Conservation (phyloP, 2,888 invertebrate species). For the Erpobdella octoculata region DNA sequence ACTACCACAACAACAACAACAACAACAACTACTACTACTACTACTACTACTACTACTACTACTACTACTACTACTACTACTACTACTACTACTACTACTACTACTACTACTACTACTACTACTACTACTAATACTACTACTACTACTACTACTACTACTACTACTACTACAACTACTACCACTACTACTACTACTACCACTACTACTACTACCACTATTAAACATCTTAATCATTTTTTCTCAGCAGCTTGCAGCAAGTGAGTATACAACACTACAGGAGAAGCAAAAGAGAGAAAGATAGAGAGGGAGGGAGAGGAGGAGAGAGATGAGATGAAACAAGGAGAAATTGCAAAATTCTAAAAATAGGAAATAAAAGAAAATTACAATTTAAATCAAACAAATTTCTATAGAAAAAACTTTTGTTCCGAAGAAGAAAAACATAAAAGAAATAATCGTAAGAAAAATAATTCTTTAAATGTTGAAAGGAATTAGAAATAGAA, state of each 20-base stretch:
- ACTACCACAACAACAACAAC: too few relatives aligned
- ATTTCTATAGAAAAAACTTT: too few relatives aligned
- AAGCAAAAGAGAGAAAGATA: neutral
- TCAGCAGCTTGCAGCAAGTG: too few relatives aligned
- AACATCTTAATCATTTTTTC: neutral
- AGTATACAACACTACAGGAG: neutral
- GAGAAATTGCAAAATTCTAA: neutral
- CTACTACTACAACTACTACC: neutral
- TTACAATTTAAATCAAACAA: neutral
- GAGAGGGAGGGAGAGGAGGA: neutral
- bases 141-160: too few relatives aligned
- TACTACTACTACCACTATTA: neutral
- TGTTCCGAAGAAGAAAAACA: too few relatives aligned
- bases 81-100: conserved; percentile 23
- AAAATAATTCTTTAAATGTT: too few relatives aligned
- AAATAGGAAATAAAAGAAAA: neutral
- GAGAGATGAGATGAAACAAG: neutral
- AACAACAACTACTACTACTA: too few relatives aligned
- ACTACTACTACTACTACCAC: conserved; percentile 7
- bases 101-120: conserved; percentile 20
- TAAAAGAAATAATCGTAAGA: too few relatives aligned
- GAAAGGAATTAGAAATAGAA: too few relatives aligned
- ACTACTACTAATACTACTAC: too few relatives aligned
- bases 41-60: too few relatives aligned
- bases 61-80: conserved; percentile 22